These are phyloP conservation scores for Agonopterix subpropinquella DNA, from an alignment of 2,888 invertebrate species.

Conservation along the genomic window DNA sequence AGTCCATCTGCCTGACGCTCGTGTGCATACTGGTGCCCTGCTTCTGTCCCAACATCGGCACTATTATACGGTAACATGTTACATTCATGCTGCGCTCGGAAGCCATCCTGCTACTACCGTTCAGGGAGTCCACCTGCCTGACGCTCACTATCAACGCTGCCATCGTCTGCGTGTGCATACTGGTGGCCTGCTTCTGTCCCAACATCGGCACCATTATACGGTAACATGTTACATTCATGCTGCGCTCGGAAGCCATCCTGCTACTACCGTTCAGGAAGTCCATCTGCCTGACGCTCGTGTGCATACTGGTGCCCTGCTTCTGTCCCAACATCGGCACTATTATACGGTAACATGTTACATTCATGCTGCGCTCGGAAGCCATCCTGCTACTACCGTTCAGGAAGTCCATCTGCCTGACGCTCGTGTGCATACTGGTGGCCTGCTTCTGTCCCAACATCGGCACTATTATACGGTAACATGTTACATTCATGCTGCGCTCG, in stretches of 20 bases:
- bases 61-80: conserved; percentile 85
- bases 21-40: conserved; percentile 88
- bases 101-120: conserved; percentile 66
- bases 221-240: conserved; percentile 85
- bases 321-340: conserved; percentile 91
- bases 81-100: conserved; percentile 89
- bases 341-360: conserved; percentile 85
- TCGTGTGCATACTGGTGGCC: conserved; percentile 87
- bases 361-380: conserved; percentile 86
- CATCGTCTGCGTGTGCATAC: conserved; percentile 81
- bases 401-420: conserved; percentile 56
- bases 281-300: conserved; percentile 75
- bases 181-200: conserved; percentile 90
- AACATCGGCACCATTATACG: conserved; percentile 91
- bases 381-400: conserved; percentile 57
- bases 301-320: conserved; percentile 88
- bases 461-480: conserved; percentile 85
- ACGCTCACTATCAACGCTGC: conserved; percentile 78
- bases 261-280: conserved; percentile 40
- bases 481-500: conserved; percentile 87
- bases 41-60: conserved; percentile 89
- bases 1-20: conserved; percentile 64
- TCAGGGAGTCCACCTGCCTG: conserved; percentile 40
- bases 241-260: conserved; percentile 83
- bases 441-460: conserved; percentile 91